Evolutionary conservation across 2,888 invertebrate genomes (phyloP).

Genomic region (Volucella inanis): DNA sequence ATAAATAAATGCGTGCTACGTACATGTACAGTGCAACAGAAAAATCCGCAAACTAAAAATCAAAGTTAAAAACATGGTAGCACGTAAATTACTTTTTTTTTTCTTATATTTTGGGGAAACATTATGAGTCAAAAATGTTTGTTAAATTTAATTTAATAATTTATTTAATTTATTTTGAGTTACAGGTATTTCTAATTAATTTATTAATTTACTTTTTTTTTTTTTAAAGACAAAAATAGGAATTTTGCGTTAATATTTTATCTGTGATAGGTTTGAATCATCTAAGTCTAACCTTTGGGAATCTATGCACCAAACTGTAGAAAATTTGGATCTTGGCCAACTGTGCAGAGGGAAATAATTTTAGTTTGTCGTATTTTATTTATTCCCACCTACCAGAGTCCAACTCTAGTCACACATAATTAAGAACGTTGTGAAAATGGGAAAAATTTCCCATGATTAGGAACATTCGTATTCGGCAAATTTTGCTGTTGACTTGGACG

Average conservation of each 20-base stretch:
- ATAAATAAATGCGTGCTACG: neutral
- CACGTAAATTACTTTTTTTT: neutral
- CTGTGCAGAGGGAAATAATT: constrained; percentile 8
- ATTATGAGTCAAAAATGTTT: neutral
- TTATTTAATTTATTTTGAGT: constrained; percentile 10
- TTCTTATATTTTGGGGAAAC: constrained; percentile 13
- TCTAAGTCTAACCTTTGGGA: constrained; percentile 30
- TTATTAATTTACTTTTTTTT: constrained; percentile 31
- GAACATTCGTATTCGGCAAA: constrained; percentile 17
- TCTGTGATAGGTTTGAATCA: constrained; percentile 57
- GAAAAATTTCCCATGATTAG: constrained; percentile 1
- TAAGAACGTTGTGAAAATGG: neutral
- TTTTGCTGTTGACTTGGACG: constrained; percentile 26
- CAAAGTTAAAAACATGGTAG: constrained; percentile 15
- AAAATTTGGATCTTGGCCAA: constrained; percentile 60
- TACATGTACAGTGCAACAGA: neutral
- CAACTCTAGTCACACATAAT: constrained; percentile 46
- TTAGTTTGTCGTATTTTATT: constrained; percentile 32
- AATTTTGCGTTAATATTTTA: constrained; percentile 42
- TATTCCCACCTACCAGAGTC: constrained; percentile 8
- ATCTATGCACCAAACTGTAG: constrained; percentile 34
- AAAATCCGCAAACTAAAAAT: constrained; percentile 6
- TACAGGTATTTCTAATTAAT: constrained; percentile 31
- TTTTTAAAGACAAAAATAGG: neutral
- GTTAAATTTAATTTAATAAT: constrained; percentile 16